Evolutionary conservation across 1,140 invertebrate genomes (phyloP), one percentile per base, ranked within the genome.

Genomic region (Achroia grisella): DNA sequence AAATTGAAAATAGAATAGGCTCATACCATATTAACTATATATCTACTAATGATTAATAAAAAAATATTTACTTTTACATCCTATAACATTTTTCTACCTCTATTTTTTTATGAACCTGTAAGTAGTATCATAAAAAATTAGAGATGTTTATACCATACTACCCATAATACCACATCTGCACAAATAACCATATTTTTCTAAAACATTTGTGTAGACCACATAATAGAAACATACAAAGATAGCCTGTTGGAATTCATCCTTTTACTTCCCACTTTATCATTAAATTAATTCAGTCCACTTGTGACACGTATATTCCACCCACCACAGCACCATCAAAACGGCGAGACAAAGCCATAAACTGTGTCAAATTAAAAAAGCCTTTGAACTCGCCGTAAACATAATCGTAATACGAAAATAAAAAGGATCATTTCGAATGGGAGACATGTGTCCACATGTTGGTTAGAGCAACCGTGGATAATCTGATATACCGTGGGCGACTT

Each of bases 341-440:
- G 17, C 39, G 44, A 61, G 59, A 75, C 68, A 66, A 61, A 69
- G 61, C 70, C 52, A 76, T 82, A 78, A 82, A 82, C 50, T 80
- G 78, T 78, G 78, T 80, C 78, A 80, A 82, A 82, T 82, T 82
- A 78, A 78, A 77, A 80, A 79, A 70, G 65, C 62, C 68, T 82
- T 82, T 79, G 76, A 82, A 76, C 62, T 53, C 35, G 63, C 78
- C 75, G 75, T 69, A 53, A 65, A 74, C 67, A 75, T 76, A 73
- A 72, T 78, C 74, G 65, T 70, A 71, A 46, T 55, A 50, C 50
- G 28, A 48, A 55, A 57, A 61, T 62, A 64, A 60, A 54, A 23
- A 61, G 55, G 41, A 42, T 62, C 61, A 62, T 74, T 71, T 57
- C 50, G 57, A 74, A 78, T 74, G 62, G 71, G 62, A 68, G 74